These are phyloP conservation scores for Sphenopsis melanotis DNA, from an alignment of 2,797 vertebrate species.

Conservation along the genomic window DNA sequence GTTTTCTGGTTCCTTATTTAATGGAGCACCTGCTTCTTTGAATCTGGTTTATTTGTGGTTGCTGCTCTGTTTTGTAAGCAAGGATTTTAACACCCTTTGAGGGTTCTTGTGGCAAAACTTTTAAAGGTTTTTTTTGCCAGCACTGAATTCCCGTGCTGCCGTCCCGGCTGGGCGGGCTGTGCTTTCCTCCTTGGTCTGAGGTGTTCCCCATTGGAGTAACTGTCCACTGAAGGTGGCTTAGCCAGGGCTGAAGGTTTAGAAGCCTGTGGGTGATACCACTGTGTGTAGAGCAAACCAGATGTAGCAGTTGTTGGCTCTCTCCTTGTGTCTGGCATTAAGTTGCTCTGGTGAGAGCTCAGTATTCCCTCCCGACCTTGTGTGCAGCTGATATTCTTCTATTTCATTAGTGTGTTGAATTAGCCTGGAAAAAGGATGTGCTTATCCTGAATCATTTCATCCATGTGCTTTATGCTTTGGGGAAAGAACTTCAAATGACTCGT, in stretches of 20 bases:
- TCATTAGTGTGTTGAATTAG: slow-evolving; percentile 3
- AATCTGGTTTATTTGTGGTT: slow-evolving; percentile 63
- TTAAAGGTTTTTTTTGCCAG: slow-evolving; percentile 26
- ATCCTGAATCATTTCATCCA: slow-evolving; percentile 54
- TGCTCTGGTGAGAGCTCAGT: background rate
- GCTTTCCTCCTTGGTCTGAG: slow-evolving; percentile 28
- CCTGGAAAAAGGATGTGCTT: slow-evolving; percentile 45
- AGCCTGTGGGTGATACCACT: background rate
- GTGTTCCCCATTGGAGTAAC: background rate
- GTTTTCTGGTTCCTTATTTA: slow-evolving; percentile 57
- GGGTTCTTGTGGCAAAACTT: slow-evolving; percentile 38
- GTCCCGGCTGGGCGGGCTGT: background rate
- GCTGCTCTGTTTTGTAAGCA: slow-evolving; percentile 60
- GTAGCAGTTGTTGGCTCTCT: background rate
- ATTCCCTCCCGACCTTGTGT: background rate
- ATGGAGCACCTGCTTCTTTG: slow-evolving; percentile 48
- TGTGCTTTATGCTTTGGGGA: slow-evolving; percentile 26
- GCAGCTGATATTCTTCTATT: slow-evolving; percentile 48
- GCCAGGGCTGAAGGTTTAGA: background rate
- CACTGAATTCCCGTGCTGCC: slow-evolving; percentile 38
- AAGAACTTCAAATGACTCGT: slow-evolving; percentile 65
- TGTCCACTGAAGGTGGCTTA: background rate
- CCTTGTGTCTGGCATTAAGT: background rate
- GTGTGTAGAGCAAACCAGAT: background rate
- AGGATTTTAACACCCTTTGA: slow-evolving; percentile 49